Conservation (phyloP, 2,888 invertebrate species). For the Anthophora plumipes region DNA sequence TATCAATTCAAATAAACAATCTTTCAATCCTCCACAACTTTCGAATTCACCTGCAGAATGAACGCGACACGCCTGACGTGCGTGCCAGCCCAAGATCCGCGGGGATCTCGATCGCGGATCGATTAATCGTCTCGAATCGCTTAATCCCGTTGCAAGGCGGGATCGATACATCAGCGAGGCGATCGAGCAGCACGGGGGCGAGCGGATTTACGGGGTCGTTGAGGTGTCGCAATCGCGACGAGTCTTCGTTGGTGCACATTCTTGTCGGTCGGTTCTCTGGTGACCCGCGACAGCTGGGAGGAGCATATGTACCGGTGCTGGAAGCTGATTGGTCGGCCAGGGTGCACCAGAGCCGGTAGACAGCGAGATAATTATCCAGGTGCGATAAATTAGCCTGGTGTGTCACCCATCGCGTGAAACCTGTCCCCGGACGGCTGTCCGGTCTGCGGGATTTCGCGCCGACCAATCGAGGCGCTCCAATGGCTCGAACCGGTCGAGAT, state of each 20-base stretch:
- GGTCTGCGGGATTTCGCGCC: slow-evolving; percentile 71
- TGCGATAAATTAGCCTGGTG: slow-evolving; percentile 78
- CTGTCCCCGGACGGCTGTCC: slow-evolving; percentile 73
- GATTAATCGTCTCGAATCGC: slow-evolving; percentile 54
- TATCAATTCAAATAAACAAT: neutral
- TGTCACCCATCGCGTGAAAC: slow-evolving; percentile 79
- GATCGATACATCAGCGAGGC: slow-evolving; percentile 35
- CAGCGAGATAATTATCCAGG: slow-evolving; percentile 78
- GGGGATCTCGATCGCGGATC: slow-evolving; percentile 24
- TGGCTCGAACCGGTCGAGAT: slow-evolving; percentile 67
- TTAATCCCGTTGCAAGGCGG: slow-evolving; percentile 25
- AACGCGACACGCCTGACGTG: neutral
- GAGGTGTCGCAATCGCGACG: slow-evolving; percentile 54
- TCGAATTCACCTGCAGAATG: neutral
- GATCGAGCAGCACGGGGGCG: slow-evolving; percentile 3
- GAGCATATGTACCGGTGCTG: slow-evolving; percentile 51
- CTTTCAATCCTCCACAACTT: neutral
- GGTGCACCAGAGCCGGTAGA: slow-evolving; percentile 69
- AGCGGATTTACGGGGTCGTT: slow-evolving; percentile 54
- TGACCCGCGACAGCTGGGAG: slow-evolving; percentile 67
- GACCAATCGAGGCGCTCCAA: slow-evolving; percentile 69
- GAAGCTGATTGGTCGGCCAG: slow-evolving; percentile 64
- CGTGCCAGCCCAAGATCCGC: slow-evolving; percentile 13
- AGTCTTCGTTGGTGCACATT: slow-evolving; percentile 53
- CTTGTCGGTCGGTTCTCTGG: slow-evolving; percentile 49